A percentile compares a stretch with the other conserved stretches of the same genome.
Conservation (phyloP, 2,888 invertebrate genomes). For the Morpho achilles region DNA sequence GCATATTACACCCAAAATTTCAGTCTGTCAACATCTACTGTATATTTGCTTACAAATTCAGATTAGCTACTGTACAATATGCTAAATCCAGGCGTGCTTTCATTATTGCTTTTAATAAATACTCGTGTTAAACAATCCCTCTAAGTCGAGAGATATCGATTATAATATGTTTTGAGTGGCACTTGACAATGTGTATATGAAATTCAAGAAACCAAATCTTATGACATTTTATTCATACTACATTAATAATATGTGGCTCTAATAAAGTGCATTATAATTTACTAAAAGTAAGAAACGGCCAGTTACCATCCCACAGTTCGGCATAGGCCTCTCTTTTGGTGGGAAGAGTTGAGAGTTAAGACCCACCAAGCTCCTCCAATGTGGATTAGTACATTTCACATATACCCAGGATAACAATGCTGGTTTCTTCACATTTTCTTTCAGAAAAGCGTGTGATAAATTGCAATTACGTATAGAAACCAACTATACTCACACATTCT, state of each 20-base stretch:
- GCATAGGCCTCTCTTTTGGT: neutral
- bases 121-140: constrained; percentile 20
- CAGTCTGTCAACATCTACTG: constrained; percentile 30
- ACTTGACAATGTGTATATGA: constrained; percentile 1
- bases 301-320: neutral
- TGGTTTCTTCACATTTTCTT: no score
- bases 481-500: no score
- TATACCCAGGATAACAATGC: neutral
- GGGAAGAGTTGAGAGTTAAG: neutral
- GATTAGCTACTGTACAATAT: constrained; percentile 36
- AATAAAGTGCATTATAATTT: no score
- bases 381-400: neutral
- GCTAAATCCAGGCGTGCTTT: constrained; percentile 42
- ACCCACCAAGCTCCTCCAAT: neutral
- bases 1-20: constrained; percentile 3
- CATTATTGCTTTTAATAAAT: constrained; percentile 41
- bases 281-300: neutral
- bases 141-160: constrained; percentile 14
- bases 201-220: no score
- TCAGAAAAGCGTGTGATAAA: no score
- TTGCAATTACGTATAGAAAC: no score
- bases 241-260: no score
- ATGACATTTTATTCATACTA: no score
- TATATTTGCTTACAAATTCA: constrained; percentile 29
- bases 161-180: neutral